Conservation (phyloP, 1,140 invertebrate genomes). For the Paraescarpia echinospica region DNA sequence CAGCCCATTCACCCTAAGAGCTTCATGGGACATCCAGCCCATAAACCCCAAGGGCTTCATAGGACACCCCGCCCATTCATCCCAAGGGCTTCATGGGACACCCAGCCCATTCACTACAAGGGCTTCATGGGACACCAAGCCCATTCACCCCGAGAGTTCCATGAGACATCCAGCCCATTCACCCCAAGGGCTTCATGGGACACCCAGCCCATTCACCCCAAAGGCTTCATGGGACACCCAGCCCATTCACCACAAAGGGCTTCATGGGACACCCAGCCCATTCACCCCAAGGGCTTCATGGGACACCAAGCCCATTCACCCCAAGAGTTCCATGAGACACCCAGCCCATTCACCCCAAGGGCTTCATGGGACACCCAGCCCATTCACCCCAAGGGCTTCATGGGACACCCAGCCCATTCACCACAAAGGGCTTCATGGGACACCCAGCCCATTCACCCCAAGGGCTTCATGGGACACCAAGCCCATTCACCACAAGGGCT, state of each 20-base stretch:
- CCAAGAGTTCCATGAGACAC: neutral
- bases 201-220: neutral
- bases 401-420: neutral
- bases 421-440: neutral
- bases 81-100: neutral
- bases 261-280: neutral
- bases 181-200: neutral
- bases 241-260: too few relatives aligned
- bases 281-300: neutral
- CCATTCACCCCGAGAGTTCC: neutral
- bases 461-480: too few relatives aligned
- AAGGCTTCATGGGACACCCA: neutral
- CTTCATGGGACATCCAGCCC: neutral
- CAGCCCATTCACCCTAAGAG: neutral
- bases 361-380: neutral
- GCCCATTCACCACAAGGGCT: neutral
- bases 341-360: neutral
- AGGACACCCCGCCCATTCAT: neutral
- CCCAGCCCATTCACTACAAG: neutral
- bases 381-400: neutral
- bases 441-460: neutral
- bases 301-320: too few relatives aligned
- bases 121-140: neutral
- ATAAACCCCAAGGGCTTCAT: neutral
- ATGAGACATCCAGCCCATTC: neutral